Percentiles rank a stretch among this genome's conserved stretches.
Evolutionary conservation across 2,888 invertebrate species (phyloP).

Genomic region (Drosophila mayaguana): DNA sequence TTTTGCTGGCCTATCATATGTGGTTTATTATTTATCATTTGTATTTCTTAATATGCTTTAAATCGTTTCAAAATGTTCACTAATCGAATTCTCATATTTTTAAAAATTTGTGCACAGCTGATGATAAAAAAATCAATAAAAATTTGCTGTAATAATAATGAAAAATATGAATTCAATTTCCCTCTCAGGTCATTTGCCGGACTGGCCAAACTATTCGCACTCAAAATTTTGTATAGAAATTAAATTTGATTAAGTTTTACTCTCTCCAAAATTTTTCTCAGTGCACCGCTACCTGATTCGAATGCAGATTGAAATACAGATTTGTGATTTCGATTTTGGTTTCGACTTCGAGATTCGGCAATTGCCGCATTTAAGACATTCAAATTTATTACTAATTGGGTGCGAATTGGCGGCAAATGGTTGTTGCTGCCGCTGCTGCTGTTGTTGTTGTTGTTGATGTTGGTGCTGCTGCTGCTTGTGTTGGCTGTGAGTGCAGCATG

Average conservation of each 20-base stretch:
- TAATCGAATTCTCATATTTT: too few species aligned
- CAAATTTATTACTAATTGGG: constrained; percentile 84
- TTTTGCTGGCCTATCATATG: too few species aligned
- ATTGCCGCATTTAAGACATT: constrained; percentile 73
- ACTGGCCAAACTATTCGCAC: not conserved
- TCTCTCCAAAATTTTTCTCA: not conserved
- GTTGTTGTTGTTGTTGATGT: not conserved
- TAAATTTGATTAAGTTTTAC: too few species aligned
- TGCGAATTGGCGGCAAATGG: constrained; percentile 80
- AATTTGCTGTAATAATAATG: not conserved
- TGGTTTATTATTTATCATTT: too few species aligned
- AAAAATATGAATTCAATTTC: not conserved
- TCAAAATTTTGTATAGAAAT: too few species aligned
- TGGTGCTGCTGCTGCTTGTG: not conserved
- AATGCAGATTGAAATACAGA: constrained; percentile 35
- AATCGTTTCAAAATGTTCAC: too few species aligned
- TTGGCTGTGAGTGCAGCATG: constrained; percentile 58
- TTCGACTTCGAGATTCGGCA: constrained; percentile 31
- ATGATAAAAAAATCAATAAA: too few species aligned
- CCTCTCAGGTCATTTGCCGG: not conserved
- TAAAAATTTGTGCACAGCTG: too few species aligned
- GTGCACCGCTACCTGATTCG: constrained; percentile 25
- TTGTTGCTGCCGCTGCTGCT: constrained; percentile 1
- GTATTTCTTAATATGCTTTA: not conserved
- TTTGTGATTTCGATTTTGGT: constrained; percentile 19